Conservation (phyloP, 2,888 invertebrate species). For the Lasioglossum marginatum region DNA sequence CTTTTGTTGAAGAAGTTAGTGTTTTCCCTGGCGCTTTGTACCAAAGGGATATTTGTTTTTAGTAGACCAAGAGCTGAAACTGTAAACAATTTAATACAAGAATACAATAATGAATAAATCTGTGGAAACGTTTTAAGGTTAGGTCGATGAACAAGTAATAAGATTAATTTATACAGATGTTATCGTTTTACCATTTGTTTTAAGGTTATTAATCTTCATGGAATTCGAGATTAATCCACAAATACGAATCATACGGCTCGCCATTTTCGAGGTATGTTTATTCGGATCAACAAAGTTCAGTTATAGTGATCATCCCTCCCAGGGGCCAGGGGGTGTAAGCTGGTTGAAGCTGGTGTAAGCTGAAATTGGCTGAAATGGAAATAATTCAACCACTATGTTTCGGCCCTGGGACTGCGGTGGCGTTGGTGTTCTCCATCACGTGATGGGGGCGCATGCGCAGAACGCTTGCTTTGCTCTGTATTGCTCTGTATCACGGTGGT, state of each 20-base stretch:
- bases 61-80: slow-evolving; percentile 19
- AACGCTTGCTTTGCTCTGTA: too few species aligned
- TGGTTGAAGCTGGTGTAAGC: too few species aligned
- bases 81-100: slow-evolving; percentile 12
- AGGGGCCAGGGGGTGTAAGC: too few species aligned
- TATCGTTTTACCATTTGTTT: slow-evolving; percentile 49
- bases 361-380: too few species aligned
- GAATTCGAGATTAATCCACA: slow-evolving; percentile 62
- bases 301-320: neutral
- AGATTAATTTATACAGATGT: neutral
- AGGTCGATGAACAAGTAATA: neutral
- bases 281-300: neutral
- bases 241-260: slow-evolving; percentile 68
- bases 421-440: too few species aligned
- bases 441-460: too few species aligned
- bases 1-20: slow-evolving; percentile 89
- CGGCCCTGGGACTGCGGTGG: too few species aligned
- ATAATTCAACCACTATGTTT: too few species aligned
- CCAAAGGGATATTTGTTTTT: slow-evolving; percentile 10
- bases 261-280: slow-evolving; percentile 66
- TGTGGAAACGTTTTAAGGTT: slow-evolving; percentile 12
- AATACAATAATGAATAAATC: neutral
- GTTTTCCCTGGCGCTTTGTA: slow-evolving; percentile 12
- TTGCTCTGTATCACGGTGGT: too few species aligned
- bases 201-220: slow-evolving; percentile 33